A percentile compares a stretch with the other conserved stretches of the same genome.
Evolutionary conservation across 2,797 vertebrate species (phyloP).

Genomic region (Aulostomus chinensis): DNA sequence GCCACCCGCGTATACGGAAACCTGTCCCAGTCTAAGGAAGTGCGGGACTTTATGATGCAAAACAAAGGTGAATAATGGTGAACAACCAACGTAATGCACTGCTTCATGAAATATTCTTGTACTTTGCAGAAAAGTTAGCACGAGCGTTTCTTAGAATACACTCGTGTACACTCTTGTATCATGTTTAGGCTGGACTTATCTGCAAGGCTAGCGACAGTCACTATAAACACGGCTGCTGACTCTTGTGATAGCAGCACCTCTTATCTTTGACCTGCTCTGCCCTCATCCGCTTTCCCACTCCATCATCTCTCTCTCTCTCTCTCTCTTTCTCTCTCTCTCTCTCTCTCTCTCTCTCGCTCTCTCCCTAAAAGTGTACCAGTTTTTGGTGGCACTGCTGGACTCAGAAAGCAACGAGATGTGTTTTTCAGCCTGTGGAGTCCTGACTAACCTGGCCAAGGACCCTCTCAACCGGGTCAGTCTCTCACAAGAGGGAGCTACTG

Average conservation of each 20-base stretch:
- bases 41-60: slow-evolving; percentile 88
- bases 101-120: too few relatives aligned
- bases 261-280: slow-evolving; percentile 48
- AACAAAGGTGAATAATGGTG: too few relatives aligned
- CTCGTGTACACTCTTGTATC: slow-evolving; percentile 11
- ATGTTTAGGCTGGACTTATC: slow-evolving; percentile 49
- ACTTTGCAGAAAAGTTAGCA: neutral
- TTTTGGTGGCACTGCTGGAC: slow-evolving; percentile 88
- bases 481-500: slow-evolving; percentile 80
- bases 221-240: slow-evolving; percentile 42
- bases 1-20: slow-evolving; percentile 92
- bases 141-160: too few relatives aligned
- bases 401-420: slow-evolving; percentile 90
- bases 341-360: too few relatives aligned
- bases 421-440: slow-evolving; percentile 92
- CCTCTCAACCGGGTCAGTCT: slow-evolving; percentile 79
- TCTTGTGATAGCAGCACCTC: slow-evolving; percentile 24
- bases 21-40: slow-evolving; percentile 86
- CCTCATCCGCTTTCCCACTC: slow-evolving; percentile 15
- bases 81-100: too few relatives aligned
- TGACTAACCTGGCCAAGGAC: slow-evolving; percentile 91
- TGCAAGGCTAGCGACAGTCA: slow-evolving; percentile 47
- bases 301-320: slow-evolving; percentile 8
- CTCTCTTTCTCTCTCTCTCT: too few relatives aligned
- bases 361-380: slow-evolving; percentile 96